Base-by-base conservation (phyloP, 2,888 invertebrate genomes). In the Netelia fuscicornis region DNA sequence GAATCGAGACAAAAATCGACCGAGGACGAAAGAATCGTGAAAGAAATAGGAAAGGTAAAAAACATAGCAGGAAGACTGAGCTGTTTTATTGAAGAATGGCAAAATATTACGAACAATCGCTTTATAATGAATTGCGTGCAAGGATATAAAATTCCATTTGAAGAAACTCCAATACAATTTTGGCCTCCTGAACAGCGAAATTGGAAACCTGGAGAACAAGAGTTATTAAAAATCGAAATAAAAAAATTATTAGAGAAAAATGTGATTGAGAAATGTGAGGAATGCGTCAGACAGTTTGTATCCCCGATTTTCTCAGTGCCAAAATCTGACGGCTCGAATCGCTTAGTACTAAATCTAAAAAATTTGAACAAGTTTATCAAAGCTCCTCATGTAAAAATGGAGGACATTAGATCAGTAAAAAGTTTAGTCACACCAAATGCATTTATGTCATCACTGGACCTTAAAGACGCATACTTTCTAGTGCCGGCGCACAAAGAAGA, bases 81-180 rank as follows among this genome's bases (percentile, higher is more conserved):
- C 54, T 11, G 25, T 9, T 84, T 77, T 68, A 71, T 77, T 13
- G 48, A 64, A 1, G 37, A 70, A 42, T 76, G 76, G 75, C 2
- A 54, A 70, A 30, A 20, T 0, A 77, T 83, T 1, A 83, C 72
- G 8, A 58, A 9, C 20, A 72, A 83, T 23, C 6, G 54, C 0
- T 58, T 68, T 48, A 64, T 83, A 25, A 20, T 13, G 23, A 56
- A 42, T 58, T 76, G 11, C n/a, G 20, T 82, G 37, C 13, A 67
- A n/a, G 85, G 79, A 48, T 85, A 79, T 13, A 70, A 58, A 62
- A 85, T 85, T 48, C 71, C 82, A 11, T 72, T 82, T 30, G 58
- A 56, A 42, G 62, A 62, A 30, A 25, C 17, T 44, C 75, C 81
- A 8, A 10, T 2, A 17, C 81, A 75, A 54, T 8, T 13, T 30